Evolutionary conservation across 1,140 invertebrate species (phyloP).

Genomic region (Leptinotarsa defecta): DNA sequence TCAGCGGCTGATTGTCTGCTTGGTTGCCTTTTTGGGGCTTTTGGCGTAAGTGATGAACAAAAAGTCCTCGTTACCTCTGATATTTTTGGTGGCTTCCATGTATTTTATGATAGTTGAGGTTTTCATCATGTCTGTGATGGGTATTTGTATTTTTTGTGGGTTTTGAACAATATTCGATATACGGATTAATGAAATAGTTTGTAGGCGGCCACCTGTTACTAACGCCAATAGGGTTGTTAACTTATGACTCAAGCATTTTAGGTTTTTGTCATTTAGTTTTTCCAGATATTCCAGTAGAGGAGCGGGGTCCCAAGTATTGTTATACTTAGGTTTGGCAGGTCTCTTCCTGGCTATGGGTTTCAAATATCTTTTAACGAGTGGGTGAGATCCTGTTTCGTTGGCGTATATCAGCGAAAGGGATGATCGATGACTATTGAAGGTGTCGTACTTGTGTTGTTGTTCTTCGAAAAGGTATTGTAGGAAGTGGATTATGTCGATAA

Average conservation of each 20-base stretch:
- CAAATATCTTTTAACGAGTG: neutral
- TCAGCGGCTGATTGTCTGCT: neutral
- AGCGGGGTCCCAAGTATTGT: neutral
- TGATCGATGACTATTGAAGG: slow-evolving; percentile 11
- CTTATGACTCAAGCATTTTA: too few relatives aligned
- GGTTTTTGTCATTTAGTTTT: neutral
- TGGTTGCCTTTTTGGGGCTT: neutral
- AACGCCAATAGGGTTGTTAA: neutral
- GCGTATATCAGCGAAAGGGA: neutral
- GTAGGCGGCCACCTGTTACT: too few relatives aligned
- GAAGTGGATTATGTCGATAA: too few relatives aligned
- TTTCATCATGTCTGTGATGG: slow-evolving; percentile 5
- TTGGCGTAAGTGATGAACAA: neutral
- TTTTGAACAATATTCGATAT: neutral
- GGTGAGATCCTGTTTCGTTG: neutral
- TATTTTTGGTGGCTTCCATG: neutral
- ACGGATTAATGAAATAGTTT: neutral
- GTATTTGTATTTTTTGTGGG: neutral
- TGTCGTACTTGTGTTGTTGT: neutral
- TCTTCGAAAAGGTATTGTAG: neutral
- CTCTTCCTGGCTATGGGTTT: neutral
- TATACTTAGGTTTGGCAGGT: neutral
- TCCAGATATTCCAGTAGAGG: neutral
- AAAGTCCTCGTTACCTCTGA: neutral
- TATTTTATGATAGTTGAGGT: neutral